Base-by-base conservation (phyloP, 2,888 invertebrate genomes). In the Himalopsyche tibetana region DNA sequence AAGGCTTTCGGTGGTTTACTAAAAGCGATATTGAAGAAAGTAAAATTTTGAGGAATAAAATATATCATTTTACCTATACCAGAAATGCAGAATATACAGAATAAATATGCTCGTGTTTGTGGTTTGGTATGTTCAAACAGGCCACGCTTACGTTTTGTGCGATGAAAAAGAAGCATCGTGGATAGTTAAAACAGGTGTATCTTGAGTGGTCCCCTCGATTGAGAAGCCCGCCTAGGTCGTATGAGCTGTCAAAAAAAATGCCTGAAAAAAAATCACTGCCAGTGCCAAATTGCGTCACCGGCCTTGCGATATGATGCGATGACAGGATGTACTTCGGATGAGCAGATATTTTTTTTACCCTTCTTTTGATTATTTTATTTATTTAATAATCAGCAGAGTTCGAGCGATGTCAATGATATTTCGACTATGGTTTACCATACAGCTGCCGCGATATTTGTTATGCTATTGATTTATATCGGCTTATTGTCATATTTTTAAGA, bases 341-440 rank as follows among this genome's bases (percentile, higher is more conserved):
- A 74, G 74, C 74, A 74, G 74, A 74, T 63, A 63, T 63, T 55
- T 82, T 83, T 83, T 45, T n/a, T 79, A 79, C 82, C 19, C 12
- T 87, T 87, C 84, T 86, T 84, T 84, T 81, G 42, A 36, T 74
- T 36, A 74, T 74, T 74, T 74, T 74, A 74, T 74, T 74, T 38
- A 74, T 74, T 74, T 74, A 36, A 74, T 74, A 74, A 74, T 74
- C 74, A 15, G 85, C 84, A 45, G 82, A 82, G 84, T 84, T 86
- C 86, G 84, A 82, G 55, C 69, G 82, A 83, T 85, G 85, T 87
- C 87, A 83, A 83, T 85, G 86, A 82, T 84, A 86, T 86, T 84
- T 55, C 28, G 55, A 84, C 45, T 74, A 84, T 84, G 55, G 36
- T 55, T 82, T 11, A 80, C 42, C 38, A 36, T 38, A 4, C 15